A percentile compares a stretch with the other conserved stretches of the same genome.
Conservation (phyloP, 1,140 invertebrate species). For the Pachypsylla venusta region DNA sequence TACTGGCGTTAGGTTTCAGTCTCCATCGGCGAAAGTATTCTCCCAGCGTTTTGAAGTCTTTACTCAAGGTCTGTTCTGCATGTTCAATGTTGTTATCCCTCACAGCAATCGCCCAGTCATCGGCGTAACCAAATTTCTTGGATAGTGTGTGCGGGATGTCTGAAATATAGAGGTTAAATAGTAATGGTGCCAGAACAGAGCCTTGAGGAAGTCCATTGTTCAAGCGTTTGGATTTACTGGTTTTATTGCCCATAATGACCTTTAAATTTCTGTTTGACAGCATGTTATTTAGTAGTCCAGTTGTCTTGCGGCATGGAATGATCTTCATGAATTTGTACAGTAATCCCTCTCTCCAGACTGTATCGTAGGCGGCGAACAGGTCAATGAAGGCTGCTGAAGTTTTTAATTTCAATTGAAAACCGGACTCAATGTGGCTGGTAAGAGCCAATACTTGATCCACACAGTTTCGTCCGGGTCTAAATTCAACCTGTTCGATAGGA, state of each 20-base stretch:
- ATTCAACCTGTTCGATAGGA: constrained; percentile 9
- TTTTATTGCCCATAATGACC: background rate
- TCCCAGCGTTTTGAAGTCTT: constrained; percentile 1
- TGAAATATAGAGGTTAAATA: constrained; percentile 7
- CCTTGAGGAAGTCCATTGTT: too few relatives aligned
- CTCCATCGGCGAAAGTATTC: constrained; percentile 5
- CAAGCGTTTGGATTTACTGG: background rate
- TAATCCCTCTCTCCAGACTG: constrained; percentile 8
- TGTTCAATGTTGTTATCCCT: background rate
- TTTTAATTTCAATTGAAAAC: constrained; percentile 10
- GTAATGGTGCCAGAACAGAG: background rate
- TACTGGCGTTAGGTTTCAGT: too few relatives aligned
- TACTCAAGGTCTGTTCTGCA: background rate
- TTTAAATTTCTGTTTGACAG: background rate
- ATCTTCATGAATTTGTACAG: constrained; percentile 10
- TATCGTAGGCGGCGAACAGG: constrained; percentile 10
- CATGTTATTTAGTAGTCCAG: constrained; percentile 11
- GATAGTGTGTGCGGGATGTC: background rate
- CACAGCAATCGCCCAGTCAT: too few relatives aligned
- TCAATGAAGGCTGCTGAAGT: constrained; percentile 2
- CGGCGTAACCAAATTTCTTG: constrained; percentile 4
- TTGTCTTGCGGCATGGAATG: background rate
- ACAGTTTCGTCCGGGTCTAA: constrained; percentile 8
- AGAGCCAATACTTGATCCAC: constrained; percentile 10
- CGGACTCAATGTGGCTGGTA: constrained; percentile 9